A percentile compares a stretch with the other conserved stretches of the same genome.
Conservation (phyloP, 2,888 invertebrate genomes). For the Vannuccia rotundouncinata region DNA sequence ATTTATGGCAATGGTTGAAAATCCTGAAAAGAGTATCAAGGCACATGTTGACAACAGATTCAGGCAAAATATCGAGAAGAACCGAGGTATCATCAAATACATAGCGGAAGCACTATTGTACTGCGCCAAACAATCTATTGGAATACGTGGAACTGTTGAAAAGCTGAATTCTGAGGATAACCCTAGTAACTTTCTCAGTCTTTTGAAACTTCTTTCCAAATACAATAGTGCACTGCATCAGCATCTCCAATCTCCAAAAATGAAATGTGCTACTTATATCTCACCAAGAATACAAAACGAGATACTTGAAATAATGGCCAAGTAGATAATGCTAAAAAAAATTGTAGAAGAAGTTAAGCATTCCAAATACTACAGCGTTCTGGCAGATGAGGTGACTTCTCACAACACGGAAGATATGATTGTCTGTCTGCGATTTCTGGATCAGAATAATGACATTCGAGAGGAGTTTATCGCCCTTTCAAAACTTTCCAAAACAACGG, state of each 20-base stretch:
- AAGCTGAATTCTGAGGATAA: not conserved
- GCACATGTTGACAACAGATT: not conserved
- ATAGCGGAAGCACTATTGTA: not conserved
- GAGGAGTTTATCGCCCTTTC: conserved; percentile 11
- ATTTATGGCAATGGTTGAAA: not conserved
- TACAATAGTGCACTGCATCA: not conserved
- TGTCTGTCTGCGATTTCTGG: conserved; percentile 23
- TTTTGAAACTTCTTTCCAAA: not conserved
- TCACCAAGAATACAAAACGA: conserved; percentile 20
- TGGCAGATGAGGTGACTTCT: conserved; percentile 33
- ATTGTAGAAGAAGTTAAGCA: conserved; percentile 25
- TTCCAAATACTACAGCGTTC: conserved; percentile 2
- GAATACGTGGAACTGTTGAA: not conserved
- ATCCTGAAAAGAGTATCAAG: not conserved
- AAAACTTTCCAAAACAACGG: not conserved
- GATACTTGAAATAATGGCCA: conserved; percentile 13
- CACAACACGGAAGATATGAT: conserved; percentile 26
- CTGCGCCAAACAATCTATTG: not conserved
- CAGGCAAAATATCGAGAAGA: not conserved
- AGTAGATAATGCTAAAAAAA: not conserved
- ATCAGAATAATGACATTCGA: conserved; percentile 14
- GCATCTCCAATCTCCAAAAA: conserved; percentile 30
- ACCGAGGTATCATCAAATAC: not conserved
- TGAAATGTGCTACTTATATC: conserved; percentile 22
- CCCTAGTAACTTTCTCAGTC: not conserved